A percentile compares a stretch with the other conserved stretches of the same genome.
These are phyloP conservation scores for Catostomus latipinnis DNA, from an alignment of 2,797 vertebrate species.

Conservation along the genomic window DNA sequence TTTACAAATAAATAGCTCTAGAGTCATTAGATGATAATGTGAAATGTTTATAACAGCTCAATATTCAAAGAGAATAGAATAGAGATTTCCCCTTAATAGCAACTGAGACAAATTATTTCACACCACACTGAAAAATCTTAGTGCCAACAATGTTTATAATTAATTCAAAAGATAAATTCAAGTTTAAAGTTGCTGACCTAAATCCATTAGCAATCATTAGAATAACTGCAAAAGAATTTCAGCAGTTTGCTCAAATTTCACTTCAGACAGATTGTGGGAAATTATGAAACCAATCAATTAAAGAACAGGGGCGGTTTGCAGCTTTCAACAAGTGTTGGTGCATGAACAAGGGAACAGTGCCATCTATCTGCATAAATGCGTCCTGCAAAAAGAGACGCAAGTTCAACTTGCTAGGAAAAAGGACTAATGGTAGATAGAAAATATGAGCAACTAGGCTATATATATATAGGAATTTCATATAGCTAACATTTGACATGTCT, in stretches of 20 bases:
- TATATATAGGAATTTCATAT: too few species aligned
- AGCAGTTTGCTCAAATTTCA: conserved; percentile 37
- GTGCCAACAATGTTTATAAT: conserved; percentile 23
- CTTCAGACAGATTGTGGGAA: conserved; percentile 5
- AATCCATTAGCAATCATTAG: conserved; percentile 26
- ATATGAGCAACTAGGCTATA: too few species aligned
- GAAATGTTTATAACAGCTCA: too few species aligned
- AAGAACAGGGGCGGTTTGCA: background rate
- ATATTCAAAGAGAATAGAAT: too few species aligned
- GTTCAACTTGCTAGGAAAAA: too few species aligned
- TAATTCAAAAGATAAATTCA: conserved; percentile 3
- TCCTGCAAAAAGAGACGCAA: background rate
- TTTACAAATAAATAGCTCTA: too few species aligned
- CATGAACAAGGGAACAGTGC: conserved; percentile 25
- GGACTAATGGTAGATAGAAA: too few species aligned
- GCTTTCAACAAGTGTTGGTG: conserved; percentile 13
- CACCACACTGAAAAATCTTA: conserved; percentile 8
- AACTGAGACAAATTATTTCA: conserved; percentile 32
- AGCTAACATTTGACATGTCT: too few species aligned
- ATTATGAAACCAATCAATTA: conserved; percentile 12
- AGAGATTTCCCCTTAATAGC: conserved; percentile 12
- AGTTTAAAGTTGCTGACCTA: conserved; percentile 9
- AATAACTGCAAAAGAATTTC: conserved; percentile 11
- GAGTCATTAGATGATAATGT: too few species aligned
- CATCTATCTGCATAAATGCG: conserved; percentile 39